Percentiles rank a stretch among this genome's conserved stretches.
These are phyloP conservation scores for Alethe castanea DNA, from an alignment of 2,113 vertebrate species.

Conservation along the genomic window DNA sequence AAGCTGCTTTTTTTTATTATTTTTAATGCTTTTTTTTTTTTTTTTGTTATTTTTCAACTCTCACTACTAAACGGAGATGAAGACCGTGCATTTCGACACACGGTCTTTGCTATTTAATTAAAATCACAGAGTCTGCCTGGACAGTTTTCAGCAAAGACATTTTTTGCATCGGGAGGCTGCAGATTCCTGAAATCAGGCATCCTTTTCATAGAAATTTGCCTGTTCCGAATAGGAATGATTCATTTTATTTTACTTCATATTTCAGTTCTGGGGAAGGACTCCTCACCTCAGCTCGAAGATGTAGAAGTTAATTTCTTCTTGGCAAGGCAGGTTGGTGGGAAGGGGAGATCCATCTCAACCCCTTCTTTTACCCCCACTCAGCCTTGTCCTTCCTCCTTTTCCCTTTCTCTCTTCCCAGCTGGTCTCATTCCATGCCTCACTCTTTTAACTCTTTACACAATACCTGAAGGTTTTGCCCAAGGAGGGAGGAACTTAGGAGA, in stretches of 20 bases:
- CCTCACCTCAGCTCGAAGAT: not conserved
- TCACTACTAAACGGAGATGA: not conserved
- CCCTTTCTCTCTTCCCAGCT: not conserved
- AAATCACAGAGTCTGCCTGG: constrained; percentile 48
- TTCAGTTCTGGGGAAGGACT: not conserved
- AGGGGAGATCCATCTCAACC: not conserved
- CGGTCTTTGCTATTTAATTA: constrained; percentile 33
- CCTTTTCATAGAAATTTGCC: not conserved
- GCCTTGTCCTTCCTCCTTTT: not conserved
- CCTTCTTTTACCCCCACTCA: not conserved
- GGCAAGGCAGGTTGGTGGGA: not conserved
- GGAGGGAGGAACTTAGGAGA: not conserved
- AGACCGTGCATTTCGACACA: not conserved
- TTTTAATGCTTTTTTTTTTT: not conserved
- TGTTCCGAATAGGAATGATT: fast-evolving
- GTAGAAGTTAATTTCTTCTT: not conserved
- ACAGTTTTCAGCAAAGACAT: not conserved
- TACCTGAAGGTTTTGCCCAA: not conserved
- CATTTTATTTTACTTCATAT: not conserved
- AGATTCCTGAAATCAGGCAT: constrained; percentile 4
- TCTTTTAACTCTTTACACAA: not conserved
- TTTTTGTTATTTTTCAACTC: constrained; percentile 37
- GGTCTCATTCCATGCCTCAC: not conserved
- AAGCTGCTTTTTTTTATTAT: not conserved
- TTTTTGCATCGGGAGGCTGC: not conserved